Evolutionary conservation across 92 coral and sea anemone species (phyloP), one percentile per base, ranked within the genome.

Genomic region (Siderastrea siderea): DNA sequence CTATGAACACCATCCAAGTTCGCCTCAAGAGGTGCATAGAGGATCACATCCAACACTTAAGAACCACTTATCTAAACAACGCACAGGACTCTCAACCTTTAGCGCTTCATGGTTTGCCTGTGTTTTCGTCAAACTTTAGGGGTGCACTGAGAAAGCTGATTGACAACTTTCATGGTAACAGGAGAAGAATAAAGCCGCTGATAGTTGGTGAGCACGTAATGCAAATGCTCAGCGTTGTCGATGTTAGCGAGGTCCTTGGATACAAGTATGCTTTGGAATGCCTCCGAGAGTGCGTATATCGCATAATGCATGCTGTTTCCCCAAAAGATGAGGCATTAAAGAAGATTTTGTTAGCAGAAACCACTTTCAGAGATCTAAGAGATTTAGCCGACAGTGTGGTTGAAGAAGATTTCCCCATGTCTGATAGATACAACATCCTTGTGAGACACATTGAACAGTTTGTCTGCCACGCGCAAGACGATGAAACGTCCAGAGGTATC

Each of bases 171-270:
- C 94, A 90, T 55, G 86, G 88, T 72, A 68, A 87, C 78, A 67
- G 54, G 38, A 54, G 14, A 4, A 7, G 13, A 3, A 79, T 70
- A 6, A 91, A 89, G 13, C 96, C 98, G 3, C 81, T 94, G 47
- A 98, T 95, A 0, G 82, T 89, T 69, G 94, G 94, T 12, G 99
- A 98, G 55, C 95, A 96, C 13, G 94, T 93, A n/a, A 98, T 95
- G 94, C 98, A 93, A 59, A 75, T 98, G 79, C 84, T 98, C 8
- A 90, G 98, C 16, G 93, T 91, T 47, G 90, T 91, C 26, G 99
- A 95, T 80, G 6, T 94, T 13, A 92, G 94, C 67, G 90, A 85
- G 55, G 86, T 95, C 59, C 92, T 97, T 47, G 98, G 98, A 1
- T 69, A 74, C 66, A 44, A 75, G 17, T 81, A 87, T 11, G 98